Base-by-base conservation (phyloP, 2,888 invertebrate genomes). In the Pterostichus niger region DNA sequence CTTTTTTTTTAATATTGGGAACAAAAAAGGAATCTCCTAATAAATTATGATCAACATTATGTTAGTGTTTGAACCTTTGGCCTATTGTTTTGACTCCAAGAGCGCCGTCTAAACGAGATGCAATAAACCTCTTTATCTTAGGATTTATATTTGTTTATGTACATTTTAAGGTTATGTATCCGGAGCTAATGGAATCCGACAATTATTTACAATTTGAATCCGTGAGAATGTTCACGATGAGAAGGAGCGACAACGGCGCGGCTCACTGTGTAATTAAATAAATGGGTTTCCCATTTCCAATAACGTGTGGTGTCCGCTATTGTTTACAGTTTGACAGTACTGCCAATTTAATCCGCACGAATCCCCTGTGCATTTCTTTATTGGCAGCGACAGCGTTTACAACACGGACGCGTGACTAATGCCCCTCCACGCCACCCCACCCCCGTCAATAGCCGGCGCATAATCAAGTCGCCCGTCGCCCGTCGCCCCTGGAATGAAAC, bases 281-380 rank as follows among this genome's bases (percentile, higher is more conserved):
- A 86, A 85, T 85, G 85, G 85, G 84, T 85, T 84, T 84, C 84
- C 85, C 84, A 84, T 84, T 85, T 84, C 82, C 84, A 84, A 84
- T 83, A 81, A 82, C 83, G 76, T 68, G 64, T 46, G 78, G 17
- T 46, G 17, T 59, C 40, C 56, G 75, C 73, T 54, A 76, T 82
- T 76, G 75, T 77, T 64, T 83, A 71, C 64, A 76, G 84, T 76
- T 77, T 78, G 84, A 84, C 85, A 84, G 85, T 83, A 80, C 61
- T 82, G 82, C 75, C 85, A 86, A 87, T 86, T 87, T 87, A 87
- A 87, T 87, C 86, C 86, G 84, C 76, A 84, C 85, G 85, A 86
- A 87, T 86, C 86, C 86, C 84, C 81, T 82, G 86, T 86, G 86
- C 86, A 87, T 87, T 87, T 87, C 86, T 87, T 87, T 82, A 82